Conservation (phyloP, 1,140 invertebrate genomes). For the Ceratosolen solmsi region DNA sequence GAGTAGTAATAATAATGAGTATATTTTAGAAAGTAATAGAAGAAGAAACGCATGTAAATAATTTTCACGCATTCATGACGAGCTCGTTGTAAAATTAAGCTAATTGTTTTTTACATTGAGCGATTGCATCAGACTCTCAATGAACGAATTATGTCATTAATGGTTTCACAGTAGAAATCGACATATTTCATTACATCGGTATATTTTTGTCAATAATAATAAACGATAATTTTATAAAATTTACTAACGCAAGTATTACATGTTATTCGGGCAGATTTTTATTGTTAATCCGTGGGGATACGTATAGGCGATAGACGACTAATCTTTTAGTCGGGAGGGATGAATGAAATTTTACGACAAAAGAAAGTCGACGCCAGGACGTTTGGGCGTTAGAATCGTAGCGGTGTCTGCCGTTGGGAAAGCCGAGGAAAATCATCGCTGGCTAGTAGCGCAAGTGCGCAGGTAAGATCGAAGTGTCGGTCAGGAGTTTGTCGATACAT, state of each 20-base stretch:
- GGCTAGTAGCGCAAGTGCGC: too few species aligned
- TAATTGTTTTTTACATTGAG: constrained; percentile 45
- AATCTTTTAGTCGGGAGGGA: too few species aligned
- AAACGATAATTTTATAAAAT: constrained; percentile 3
- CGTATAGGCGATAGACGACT: neutral
- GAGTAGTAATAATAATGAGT: constrained; percentile 25
- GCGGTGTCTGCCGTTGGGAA: too few species aligned
- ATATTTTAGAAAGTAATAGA: constrained; percentile 26
- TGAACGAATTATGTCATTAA: constrained; percentile 22
- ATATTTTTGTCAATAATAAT: constrained; percentile 14
- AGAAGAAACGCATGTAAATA: constrained; percentile 46
- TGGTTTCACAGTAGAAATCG: constrained; percentile 21
- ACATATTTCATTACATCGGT: constrained; percentile 24
- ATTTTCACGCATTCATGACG: constrained; percentile 45
- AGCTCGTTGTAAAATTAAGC: constrained; percentile 45
- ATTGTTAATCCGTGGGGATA: neutral
- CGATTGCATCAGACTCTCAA: constrained; percentile 44
- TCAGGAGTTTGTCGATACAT: too few species aligned
- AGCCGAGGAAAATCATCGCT: too few species aligned
- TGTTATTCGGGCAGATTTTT: neutral
- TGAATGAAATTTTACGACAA: too few species aligned
- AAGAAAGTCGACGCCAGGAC: too few species aligned
- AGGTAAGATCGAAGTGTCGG: too few species aligned
- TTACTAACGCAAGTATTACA: constrained; percentile 21
- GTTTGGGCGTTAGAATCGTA: too few species aligned